Evolutionary conservation across 2,113 vertebrate genomes (phyloP), one percentile per base, ranked within the genome.

Genomic region (Leptosomus discolor): DNA sequence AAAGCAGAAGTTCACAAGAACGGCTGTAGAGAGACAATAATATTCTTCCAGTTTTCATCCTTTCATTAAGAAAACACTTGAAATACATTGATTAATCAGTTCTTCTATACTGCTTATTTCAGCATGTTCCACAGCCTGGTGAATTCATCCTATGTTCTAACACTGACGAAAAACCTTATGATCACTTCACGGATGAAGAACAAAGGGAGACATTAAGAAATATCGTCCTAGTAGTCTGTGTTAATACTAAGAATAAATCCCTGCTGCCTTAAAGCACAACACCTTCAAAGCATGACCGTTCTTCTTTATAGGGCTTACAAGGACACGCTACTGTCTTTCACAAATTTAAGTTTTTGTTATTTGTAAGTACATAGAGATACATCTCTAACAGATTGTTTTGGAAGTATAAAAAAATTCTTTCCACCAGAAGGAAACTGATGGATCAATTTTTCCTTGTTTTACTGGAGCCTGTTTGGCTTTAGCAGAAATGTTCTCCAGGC

Each of bases 161-260:
- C 41, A 37, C 67, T 48, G 26, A 70, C 63, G 30, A 73, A 77
- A 50, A 94, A 57, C 11, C 60, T 89, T 50, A 36, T 5, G 2
- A 78, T 71, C 77, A 81, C 57, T 85, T 65, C 26, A 57, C 0
- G 3, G 76, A 24, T 39, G 63, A 41, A 83, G 58, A 88, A 89
- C 18, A 95, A 82, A 54, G 53, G 48, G 46, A 80, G 67, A 83
- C 75, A 43, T 77, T 26, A 80, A 58, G 60, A 70, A 91, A 70
- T 19, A 80, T 19, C 26, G 9, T 32, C 50, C 21, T 15, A 14
- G 15, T 12, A 23, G 24, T 21, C 45, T 56, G n/a, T 51, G 73
- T 29, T 3, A 86, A 63, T 11, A 32, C 56, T 37, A 67, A 36
- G 46, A 83, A 92, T 56, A 93, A 88, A 89, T 36, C 64, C 73